phyloP scores from a whole-genome alignment of 1,140 invertebrate genomes.

The Coenobita brevimanus region DNA sequence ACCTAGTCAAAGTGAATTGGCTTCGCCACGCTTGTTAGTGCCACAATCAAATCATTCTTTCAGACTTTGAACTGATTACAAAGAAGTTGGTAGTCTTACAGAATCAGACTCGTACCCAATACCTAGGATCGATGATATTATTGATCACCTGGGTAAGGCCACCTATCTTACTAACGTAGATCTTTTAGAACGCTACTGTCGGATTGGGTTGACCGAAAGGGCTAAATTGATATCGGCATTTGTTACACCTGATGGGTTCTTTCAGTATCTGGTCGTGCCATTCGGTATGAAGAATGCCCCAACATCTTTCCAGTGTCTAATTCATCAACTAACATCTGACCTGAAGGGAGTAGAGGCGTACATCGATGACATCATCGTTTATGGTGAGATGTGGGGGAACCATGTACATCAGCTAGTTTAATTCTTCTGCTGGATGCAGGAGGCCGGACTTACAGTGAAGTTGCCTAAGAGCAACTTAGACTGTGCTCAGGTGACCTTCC shows the following conservation, averaged over 20 bases:
- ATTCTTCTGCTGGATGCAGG: constrained; percentile 35
- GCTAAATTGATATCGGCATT: constrained; percentile 16
- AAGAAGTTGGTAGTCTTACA: neutral
- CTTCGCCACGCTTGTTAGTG: no score
- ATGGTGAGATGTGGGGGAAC: constrained; percentile 29
- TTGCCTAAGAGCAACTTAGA: constrained; percentile 46
- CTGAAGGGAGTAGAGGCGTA: constrained; percentile 28
- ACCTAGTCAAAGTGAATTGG: no score
- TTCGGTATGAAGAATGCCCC: constrained; percentile 68
- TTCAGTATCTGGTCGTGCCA: constrained; percentile 57
- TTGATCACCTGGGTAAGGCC: neutral
- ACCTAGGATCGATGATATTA: constrained; percentile 6
- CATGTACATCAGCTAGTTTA: constrained; percentile 47
- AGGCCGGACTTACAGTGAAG: constrained; percentile 63
- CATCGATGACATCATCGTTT: constrained; percentile 66
- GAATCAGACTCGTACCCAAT: neutral
- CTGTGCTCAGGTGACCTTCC: neutral
- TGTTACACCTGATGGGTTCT: constrained; percentile 45
- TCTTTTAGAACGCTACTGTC: constrained; percentile 3
- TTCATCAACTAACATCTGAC: constrained; percentile 43
- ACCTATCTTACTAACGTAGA: neutral
- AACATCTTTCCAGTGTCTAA: constrained; percentile 56
- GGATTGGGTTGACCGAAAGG: neutral
- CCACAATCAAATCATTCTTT: neutral
- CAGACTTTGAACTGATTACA: neutral